phyloP scores from a whole-genome alignment of 2,113 vertebrate genomes.

The Saguinus midas region DNA sequence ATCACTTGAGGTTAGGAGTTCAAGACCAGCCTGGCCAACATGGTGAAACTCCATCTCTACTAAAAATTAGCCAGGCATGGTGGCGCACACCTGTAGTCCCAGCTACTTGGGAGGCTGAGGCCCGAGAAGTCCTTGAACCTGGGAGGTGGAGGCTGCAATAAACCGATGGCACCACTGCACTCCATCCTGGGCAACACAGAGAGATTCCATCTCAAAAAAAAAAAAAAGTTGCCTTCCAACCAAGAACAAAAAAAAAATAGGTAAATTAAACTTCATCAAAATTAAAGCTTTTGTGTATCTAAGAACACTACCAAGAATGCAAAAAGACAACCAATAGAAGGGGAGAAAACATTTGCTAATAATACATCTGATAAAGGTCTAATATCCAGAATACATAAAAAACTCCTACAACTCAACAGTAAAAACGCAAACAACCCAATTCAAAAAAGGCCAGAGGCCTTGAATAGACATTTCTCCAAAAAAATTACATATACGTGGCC shows the following conservation, averaged over 20 bases:
- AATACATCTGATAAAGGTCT: neutral
- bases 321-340: neutral
- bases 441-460: neutral
- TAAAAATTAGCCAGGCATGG: too few species aligned
- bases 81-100: too few species aligned
- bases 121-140: too few species aligned
- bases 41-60: too few species aligned
- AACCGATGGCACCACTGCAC: too few species aligned
- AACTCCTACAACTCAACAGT: neutral
- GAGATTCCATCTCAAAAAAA: too few species aligned
- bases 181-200: too few species aligned
- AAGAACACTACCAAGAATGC: neutral
- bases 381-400: neutral
- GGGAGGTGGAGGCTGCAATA: too few species aligned
- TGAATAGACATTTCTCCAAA: neutral
- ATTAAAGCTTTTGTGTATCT: neutral
- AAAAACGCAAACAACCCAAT: neutral
- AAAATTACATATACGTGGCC: neutral
- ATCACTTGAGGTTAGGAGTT: too few species aligned
- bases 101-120: too few species aligned
- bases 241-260: neutral
- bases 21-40: too few species aligned
- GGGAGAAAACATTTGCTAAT: slow-evolving; percentile 21
- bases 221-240: neutral
- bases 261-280: neutral